Evolutionary conservation across 2,113 vertebrate genomes (phyloP), one percentile per base, ranked within the genome.

Genomic region (Melanerpes formicivorus): DNA sequence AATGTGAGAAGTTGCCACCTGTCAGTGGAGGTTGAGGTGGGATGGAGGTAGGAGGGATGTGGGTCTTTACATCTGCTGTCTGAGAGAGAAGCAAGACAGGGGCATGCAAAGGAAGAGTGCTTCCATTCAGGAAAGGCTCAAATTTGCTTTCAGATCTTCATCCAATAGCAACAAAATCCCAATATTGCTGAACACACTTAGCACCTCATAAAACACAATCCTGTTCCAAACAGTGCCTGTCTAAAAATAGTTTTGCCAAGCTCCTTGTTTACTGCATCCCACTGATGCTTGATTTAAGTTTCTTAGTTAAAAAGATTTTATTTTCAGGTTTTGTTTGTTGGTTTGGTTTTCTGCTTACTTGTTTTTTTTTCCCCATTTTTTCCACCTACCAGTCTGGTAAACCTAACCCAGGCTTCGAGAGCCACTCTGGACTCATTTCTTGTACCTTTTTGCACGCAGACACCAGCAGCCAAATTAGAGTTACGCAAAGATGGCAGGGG

Each of bases 131-230:
- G 79, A 89, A 90, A 71, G 50, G 62, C 69, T 90, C 72, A 78
- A 89, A 85, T 89, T 83, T 74, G 60, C 84, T 90, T 87, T 87
- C 3, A 3, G 56, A 77, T 82, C 79, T 92, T 72, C 89, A 77
- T 54, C 60, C 64, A 48, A 52, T 32, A 55, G 89, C 87, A 93
- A 83, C 29, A 79, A 94, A 92, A 94, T 34, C 87, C 72, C 84
- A 96, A 21, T 85, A 92, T 60, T 89, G 87, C 91, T 89, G 89
- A 93, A 94, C 87, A 87, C 60, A 89, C 78, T 93, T 90, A 82
- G 92, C 93, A 94, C 80, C 75, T 95, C 87, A 82, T 67, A 59
- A 92, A 94, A 81, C 1, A 4, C 84, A 90, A 89, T 92, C 81
- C 87, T 84, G 80, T 64, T 93, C 90, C 0, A 6, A 94, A 71